These are phyloP conservation scores for Sturnus vulgaris DNA, from an alignment of 2,113 vertebrate species.

Conservation along the genomic window DNA sequence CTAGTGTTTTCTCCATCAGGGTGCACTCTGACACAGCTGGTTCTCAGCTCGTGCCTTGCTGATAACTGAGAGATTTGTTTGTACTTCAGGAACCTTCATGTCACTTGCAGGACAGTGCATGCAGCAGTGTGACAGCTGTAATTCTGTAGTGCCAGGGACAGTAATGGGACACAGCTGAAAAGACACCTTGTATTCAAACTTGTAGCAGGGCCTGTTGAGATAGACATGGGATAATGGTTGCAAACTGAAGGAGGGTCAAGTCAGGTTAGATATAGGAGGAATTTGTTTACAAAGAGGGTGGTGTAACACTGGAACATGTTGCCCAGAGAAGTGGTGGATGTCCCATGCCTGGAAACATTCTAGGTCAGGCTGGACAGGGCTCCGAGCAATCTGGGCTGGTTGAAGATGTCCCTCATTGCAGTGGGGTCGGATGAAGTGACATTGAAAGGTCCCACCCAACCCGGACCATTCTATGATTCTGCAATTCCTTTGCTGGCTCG, in stretches of 20 bases:
- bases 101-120: neutral
- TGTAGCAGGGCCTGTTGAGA: neutral
- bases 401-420: neutral
- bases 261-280: neutral
- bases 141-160: neutral
- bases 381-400: neutral
- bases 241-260: neutral
- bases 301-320: neutral
- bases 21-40: too few species aligned
- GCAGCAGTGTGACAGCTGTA: neutral
- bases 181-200: neutral
- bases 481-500: neutral
- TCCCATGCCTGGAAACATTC: neutral
- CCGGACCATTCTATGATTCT: neutral
- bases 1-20: neutral
- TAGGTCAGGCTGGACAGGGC: neutral
- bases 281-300: neutral
- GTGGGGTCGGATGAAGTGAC: neutral
- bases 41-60: neutral
- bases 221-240: neutral
- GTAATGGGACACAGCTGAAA: neutral
- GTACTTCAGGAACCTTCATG: neutral
- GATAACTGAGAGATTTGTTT: neutral
- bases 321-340: neutral
- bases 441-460: neutral